Evolutionary conservation across 2,113 vertebrate species (phyloP).

Genomic region (Camelus bactrianus): DNA sequence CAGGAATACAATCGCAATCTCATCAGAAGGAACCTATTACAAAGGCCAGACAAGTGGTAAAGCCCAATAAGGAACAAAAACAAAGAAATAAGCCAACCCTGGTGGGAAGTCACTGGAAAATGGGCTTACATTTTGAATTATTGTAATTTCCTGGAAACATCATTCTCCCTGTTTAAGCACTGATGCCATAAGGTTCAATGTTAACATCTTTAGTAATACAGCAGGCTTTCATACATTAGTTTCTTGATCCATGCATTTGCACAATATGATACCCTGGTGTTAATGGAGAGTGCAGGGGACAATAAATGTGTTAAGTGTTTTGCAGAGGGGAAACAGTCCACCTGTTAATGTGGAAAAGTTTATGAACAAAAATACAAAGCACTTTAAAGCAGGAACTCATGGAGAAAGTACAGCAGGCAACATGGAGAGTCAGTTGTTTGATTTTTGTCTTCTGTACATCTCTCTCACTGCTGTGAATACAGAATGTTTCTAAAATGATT

Average conservation of each 20-base stretch:
- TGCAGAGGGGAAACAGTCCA: background rate
- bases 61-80: background rate
- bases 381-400: background rate
- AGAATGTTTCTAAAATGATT: background rate
- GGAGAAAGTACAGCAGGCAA: background rate
- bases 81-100: background rate
- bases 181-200: background rate
- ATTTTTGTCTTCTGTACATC: background rate
- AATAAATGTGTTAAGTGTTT: background rate
- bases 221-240: background rate
- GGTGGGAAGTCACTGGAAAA: conserved; percentile 42
- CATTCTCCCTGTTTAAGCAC: conserved; percentile 33
- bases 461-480: background rate
- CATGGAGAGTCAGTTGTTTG: background rate
- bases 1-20: background rate
- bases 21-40: background rate
- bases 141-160: conserved; percentile 28
- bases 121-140: conserved; percentile 42
- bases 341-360: background rate
- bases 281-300: background rate
- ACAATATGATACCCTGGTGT: background rate
- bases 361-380: background rate
- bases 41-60: background rate
- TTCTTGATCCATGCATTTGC: conserved; percentile 28
- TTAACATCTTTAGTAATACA: background rate